Percentiles rank a stretch among this genome's conserved stretches.
Conservation (phyloP, 2,888 invertebrate species). For the Hydroisotoma schaefferi region DNA sequence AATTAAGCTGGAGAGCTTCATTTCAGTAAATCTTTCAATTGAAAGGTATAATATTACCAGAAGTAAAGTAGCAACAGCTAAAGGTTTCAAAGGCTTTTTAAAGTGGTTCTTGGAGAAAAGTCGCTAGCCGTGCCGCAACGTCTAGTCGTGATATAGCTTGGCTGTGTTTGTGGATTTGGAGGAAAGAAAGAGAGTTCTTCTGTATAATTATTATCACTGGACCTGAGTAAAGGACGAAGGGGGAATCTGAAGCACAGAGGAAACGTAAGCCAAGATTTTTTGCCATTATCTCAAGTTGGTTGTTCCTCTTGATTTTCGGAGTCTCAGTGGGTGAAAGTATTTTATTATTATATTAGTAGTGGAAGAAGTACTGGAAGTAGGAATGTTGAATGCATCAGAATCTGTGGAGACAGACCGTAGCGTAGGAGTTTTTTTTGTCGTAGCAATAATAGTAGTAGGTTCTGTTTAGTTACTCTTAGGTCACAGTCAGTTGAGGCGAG, state of each 20-base stretch:
- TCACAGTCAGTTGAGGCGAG: neutral
- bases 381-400: neutral
- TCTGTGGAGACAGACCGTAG: neutral
- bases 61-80: too few relatives aligned
- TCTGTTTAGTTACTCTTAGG: neutral
- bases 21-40: too few relatives aligned
- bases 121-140: too few relatives aligned
- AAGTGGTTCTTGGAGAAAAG: too few relatives aligned
- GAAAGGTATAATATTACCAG: too few relatives aligned
- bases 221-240: slow-evolving; percentile 4
- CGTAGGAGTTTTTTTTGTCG: neutral
- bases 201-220: slow-evolving; percentile 9
- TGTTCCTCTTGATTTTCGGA: neutral
- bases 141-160: too few relatives aligned
- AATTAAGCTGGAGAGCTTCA: too few relatives aligned
- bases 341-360: neutral
- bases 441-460: too few relatives aligned
- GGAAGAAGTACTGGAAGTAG: neutral
- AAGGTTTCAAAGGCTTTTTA: too few relatives aligned
- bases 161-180: too few relatives aligned
- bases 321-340: neutral
- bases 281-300: neutral
- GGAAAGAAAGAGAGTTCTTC: too few relatives aligned
- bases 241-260: neutral
- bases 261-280: slow-evolving; percentile 14